Conservation (phyloP, 2,888 invertebrate species). For the Polietes domitor region DNA sequence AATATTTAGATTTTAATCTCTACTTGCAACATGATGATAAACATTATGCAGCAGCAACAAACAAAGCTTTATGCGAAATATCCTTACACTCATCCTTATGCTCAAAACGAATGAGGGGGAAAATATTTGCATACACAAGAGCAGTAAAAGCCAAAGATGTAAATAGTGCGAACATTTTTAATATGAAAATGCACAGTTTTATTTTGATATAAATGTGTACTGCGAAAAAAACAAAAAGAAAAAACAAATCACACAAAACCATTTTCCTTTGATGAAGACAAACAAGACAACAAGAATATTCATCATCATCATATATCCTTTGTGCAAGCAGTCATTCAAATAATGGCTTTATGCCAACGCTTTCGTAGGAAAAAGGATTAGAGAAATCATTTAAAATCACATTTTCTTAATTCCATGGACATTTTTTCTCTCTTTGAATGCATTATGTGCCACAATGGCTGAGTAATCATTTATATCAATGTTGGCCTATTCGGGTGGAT, state of each 20-base stretch:
- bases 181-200: neutral
- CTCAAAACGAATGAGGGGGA: neutral
- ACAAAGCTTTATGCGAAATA: neutral
- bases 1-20: constrained; percentile 61
- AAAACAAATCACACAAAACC: neutral
- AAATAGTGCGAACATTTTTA: neutral
- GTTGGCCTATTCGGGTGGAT: no score
- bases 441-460: neutral
- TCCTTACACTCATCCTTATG: neutral
- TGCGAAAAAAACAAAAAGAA: neutral
- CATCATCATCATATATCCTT: constrained; percentile 20
- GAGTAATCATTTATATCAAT: no score
- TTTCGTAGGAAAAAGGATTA: neutral
- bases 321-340: neutral
- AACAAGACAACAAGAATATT: neutral
- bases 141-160: neutral
- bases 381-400: constrained; percentile 1
- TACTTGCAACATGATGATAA: constrained; percentile 1
- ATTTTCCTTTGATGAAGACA: neutral
- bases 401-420: neutral
- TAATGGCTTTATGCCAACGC: constrained; percentile 56
- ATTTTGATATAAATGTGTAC: neutral
- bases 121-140: neutral
- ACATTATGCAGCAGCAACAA: neutral
- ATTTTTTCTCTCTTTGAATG: neutral